Base-by-base conservation (phyloP, 2,113 vertebrate species). In the Lontra canadensis region DNA sequence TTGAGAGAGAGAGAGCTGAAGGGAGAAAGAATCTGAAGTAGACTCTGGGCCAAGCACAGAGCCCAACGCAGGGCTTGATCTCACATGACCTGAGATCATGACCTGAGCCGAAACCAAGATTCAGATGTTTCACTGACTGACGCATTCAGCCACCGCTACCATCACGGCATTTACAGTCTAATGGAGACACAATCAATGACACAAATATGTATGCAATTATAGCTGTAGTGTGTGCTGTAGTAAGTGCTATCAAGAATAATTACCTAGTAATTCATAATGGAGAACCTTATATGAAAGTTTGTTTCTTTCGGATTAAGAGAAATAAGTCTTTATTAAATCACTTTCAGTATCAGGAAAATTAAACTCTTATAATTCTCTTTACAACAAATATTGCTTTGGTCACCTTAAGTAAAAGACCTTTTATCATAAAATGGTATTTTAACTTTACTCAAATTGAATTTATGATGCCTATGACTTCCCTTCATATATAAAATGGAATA, bases 321-420 rank as follows among this genome's bases (percentile, higher is more conserved):
- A 99, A 99, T 99, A 97, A 98, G 98, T 99, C 99, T 99, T 99
- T 99, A 99, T 99, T 99, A 99, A 99, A 99, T 99, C 99, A 99
- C 99, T 99, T 98, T 99, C 99, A 99, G 99, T 99, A 99, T 99
- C 99, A 99, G 99, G 99, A 99, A 99, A 99, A 99, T 99, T 99
- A 99, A 99, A 99, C 99, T 99, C 99, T 99, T 99, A 99, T 98
- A 99, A 99, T 99, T 99, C 99, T 99, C 99, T 99, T 99, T 99
- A 99, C 99, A 99, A 99, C 99, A 99, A 99, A 99, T 99, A 99
- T 99, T 99, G 99, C 99, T 99, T 99, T 99, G 99, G 99, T 99
- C 99, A 97, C 98, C 98, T 99, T 99, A 99, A 99, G 99, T 99
- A 99, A 99, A 99, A 99, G 99, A 99, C 99, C 99, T 94, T 99